Percentiles rank a stretch among this genome's conserved stretches.
These are phyloP conservation scores for Leucoraja ocellata DNA, from an alignment of 2,797 vertebrate genomes.

Conservation along the genomic window DNA sequence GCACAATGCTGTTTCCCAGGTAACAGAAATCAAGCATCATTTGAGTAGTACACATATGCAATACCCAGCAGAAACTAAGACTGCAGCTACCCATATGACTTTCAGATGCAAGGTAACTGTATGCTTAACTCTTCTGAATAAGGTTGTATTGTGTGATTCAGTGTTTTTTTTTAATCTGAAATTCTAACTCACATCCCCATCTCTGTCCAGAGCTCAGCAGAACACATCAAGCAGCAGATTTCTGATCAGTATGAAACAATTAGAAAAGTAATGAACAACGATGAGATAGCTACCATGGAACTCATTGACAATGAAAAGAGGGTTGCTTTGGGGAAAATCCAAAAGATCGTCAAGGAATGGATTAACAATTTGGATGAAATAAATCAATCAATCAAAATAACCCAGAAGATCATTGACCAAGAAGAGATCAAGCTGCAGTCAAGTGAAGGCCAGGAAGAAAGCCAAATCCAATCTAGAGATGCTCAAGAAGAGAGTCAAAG, in stretches of 20 bases:
- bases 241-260: constrained; percentile 55
- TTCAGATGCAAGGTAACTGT: not conserved
- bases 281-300: constrained; percentile 52
- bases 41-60: not conserved
- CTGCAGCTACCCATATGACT: not conserved
- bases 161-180: not conserved
- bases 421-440: constrained; percentile 28
- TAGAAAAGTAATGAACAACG: constrained; percentile 48
- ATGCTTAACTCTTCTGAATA: not conserved
- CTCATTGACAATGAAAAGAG: constrained; percentile 57
- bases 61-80: not conserved
- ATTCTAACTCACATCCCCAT: not conserved
- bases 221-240: constrained; percentile 58
- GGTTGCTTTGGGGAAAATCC: constrained; percentile 51
- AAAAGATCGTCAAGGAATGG: constrained; percentile 56
- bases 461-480: not conserved
- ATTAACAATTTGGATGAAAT: constrained; percentile 53
- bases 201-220: constrained; percentile 50
- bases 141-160: not conserved
- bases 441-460: not conserved
- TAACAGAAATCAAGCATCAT: not conserved
- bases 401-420: constrained; percentile 43
- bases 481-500: not conserved
- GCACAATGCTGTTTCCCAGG: not conserved
- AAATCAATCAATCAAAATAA: constrained; percentile 47